Percentiles rank a stretch among this genome's conserved stretches.
phyloP scores from a whole-genome alignment of 2,888 invertebrate genomes.

The Gonocerus acuteangulatus region DNA sequence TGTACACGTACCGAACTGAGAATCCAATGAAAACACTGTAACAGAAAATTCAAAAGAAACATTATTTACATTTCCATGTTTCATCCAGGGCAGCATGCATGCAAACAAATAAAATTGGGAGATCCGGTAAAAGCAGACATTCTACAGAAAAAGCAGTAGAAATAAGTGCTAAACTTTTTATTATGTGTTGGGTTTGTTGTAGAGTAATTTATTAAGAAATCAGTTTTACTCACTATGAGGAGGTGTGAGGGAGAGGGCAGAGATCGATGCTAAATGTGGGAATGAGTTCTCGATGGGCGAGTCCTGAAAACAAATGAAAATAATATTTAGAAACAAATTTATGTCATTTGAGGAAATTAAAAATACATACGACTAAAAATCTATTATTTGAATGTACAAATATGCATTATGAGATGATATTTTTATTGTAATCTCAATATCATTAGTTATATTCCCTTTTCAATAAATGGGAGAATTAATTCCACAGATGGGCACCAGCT shows the following conservation, averaged over 20 bases:
- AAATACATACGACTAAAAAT: not conserved
- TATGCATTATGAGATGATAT: conserved; percentile 7
- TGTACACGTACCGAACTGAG: conserved; percentile 40
- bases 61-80: conserved; percentile 19
- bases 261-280: conserved; percentile 64
- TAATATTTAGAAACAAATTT: not conserved
- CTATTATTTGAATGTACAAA: not conserved
- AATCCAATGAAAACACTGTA: conserved; percentile 42
- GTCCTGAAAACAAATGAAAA: conserved; percentile 41
- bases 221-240: conserved; percentile 53
- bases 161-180: conserved; percentile 6
- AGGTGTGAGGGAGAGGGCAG: conserved; percentile 70
- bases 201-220: not conserved
- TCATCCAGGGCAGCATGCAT: conserved; percentile 2
- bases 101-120: not conserved
- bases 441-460: too few species aligned
- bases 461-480: too few species aligned
- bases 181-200: too few species aligned
- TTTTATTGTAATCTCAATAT: too few species aligned
- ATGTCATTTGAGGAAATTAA: not conserved
- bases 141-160: not conserved
- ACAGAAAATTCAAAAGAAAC: conserved; percentile 34
- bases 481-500: too few species aligned
- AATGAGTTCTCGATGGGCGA: conserved; percentile 42
- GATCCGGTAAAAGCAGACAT: conserved; percentile 2